These are phyloP conservation scores for Apeltes quadracus DNA, from an alignment of 2,113 vertebrate genomes.

Conservation along the genomic window DNA sequence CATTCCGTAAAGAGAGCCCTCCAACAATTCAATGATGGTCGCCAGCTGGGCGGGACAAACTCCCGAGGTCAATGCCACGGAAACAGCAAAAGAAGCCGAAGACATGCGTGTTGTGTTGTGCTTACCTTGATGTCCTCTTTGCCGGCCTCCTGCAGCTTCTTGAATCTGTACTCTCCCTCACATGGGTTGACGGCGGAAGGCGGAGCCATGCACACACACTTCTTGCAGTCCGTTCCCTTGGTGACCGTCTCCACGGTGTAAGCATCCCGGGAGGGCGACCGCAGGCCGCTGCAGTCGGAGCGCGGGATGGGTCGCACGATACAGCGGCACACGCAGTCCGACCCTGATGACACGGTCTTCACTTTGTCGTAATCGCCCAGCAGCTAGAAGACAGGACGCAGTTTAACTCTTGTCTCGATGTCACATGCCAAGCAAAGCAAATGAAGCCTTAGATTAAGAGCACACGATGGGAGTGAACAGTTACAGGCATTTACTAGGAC, in stretches of 20 bases:
- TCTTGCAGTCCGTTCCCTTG: slow-evolving; percentile 89
- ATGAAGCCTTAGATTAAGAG: not conserved
- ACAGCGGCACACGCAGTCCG: slow-evolving; percentile 90
- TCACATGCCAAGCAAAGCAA: not conserved
- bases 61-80: not conserved
- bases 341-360: slow-evolving; percentile 90
- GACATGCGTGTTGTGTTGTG: slow-evolving; percentile 1
- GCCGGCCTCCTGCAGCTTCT: slow-evolving; percentile 88
- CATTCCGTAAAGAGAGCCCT: slow-evolving; percentile 90
- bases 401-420: not conserved
- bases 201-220: slow-evolving; percentile 91
- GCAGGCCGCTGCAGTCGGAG: slow-evolving; percentile 79
- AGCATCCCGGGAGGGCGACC: slow-evolving; percentile 77
- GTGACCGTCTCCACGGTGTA: slow-evolving; percentile 95
- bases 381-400: slow-evolving; percentile 68
- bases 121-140: slow-evolving; percentile 88
- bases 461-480: slow-evolving; percentile 10
- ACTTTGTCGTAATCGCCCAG: slow-evolving; percentile 96
- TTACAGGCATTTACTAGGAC: slow-evolving; percentile 36
- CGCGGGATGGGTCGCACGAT: slow-evolving; percentile 89
- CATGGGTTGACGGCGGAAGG: slow-evolving; percentile 92
- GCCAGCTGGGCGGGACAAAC: slow-evolving; percentile 81
- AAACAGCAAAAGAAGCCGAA: not conserved
- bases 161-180: slow-evolving; percentile 91
- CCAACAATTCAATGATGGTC: slow-evolving; percentile 89